Base-by-base conservation (phyloP, 2,888 invertebrate genomes). In the Melanophora roralis region DNA sequence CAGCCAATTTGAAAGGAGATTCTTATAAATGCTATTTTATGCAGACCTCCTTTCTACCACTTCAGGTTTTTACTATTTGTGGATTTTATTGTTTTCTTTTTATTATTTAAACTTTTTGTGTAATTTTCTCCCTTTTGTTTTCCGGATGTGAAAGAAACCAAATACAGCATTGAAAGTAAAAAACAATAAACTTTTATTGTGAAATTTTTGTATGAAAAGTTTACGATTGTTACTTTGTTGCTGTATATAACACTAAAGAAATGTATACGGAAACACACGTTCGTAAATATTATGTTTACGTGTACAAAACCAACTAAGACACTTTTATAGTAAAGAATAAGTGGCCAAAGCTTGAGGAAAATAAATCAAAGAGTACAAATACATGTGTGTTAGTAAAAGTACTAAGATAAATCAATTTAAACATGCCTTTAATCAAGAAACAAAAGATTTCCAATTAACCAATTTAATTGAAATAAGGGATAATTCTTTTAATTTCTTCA, bases 171-270 rank as follows among this genome's bases (percentile, higher is more conserved):
- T 69, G 21, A 72, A 47, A 65, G 23, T 57, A 65, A 59, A 51
- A 53, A 47, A 60, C 55, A 65, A 8, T 45, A 62, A 34, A 45
- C 21, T 36, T 57, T 55, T 53, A 21, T 65, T 60, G 49, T 49
- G 5, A 34, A 12, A 62, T 69, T 64, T 77, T 53, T 47, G 27
- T 69, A 43, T 57, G 14, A 59, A 71, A 34, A 59, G 19, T 51
- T 77, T 71, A 65, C 27, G 71, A 71, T 45, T 53, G 8, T 68
- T 68, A 45, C 60, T 53, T 71, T 64, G 49, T 59, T 27, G 43
- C 36, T 62, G 34, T 45, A 45, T 62, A 36, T 16, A 32, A 55
- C 5, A 43, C 7, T 14, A 40, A 0, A 57, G 7, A 38, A 5
- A 21, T 8, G 4, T 9, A 57, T n/a, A 11, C 1, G 0, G 16